Base-by-base conservation (phyloP, 2,113 vertebrate genomes). In the Indicator maculatus region DNA sequence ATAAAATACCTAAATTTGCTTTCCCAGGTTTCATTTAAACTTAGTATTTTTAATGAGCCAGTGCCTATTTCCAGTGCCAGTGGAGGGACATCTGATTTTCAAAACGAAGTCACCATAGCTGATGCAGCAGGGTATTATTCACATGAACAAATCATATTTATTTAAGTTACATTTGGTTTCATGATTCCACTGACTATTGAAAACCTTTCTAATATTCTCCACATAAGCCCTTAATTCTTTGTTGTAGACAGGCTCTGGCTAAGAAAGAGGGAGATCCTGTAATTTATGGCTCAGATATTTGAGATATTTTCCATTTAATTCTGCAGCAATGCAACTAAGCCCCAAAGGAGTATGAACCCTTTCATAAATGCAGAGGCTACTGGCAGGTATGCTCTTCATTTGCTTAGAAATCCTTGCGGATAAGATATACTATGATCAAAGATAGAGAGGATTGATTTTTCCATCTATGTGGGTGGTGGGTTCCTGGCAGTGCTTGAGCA, bases 261-360 rank as follows among this genome's bases (percentile, higher is more conserved):
- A 78, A 79, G 17, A 39, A 72, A 16, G 41, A 71, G 10, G 11
- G 17, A 89, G 26, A 85, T 72, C 5, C 5, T 3, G 1, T 41
- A 86, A 67, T n/a, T 61, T 27, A 13, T 11, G 19, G 8, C 63
- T 85, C 38, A 91, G 77, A 47, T 86, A 72, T 47, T 75, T 47
- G 24, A 78, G 30, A 31, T 67, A 53, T 60, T 92, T 95, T 83
- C 39, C 10, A 27, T 73, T 92, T 92, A 26, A 61, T 82, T 84
- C 38, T 61, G 10, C 41, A 65, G 58, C 2, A 3, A 45, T 39
- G 38, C 6, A 72, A 89, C 41, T n/a, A 65, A 88, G 33, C 20
- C 59, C 21, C 0, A 0, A 83, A 91, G 26, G 44, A 85, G 7
- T 9, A 60, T 9, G 31, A 63, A 71, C 8, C 12, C 19, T 20